Evolutionary conservation across 2,888 invertebrate species (phyloP), one percentile per base, ranked within the genome.

Genomic region (Bibio marci): DNA sequence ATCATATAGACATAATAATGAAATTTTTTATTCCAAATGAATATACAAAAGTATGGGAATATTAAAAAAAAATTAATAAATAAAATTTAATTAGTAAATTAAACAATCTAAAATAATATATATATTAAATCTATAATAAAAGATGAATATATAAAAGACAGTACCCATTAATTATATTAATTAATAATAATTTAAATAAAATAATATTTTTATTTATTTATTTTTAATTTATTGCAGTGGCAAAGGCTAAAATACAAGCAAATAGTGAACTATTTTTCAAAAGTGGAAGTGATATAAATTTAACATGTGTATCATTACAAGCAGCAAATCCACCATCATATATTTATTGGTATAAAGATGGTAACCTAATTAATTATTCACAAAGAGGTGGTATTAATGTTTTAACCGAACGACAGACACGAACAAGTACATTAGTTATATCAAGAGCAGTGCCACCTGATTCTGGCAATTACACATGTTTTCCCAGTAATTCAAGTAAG

Each of bases 391-490:
- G 83, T 36, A 80, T 85, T 54, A 80, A 78, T 54, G 70, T 85
- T 47, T 80, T 81, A 58, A 82, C 82, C 5, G 81, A 82, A 58
- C 80, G 80, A 55, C 75, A 79, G 14, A 73, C 78, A 25, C 75
- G 80, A 30, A 82, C 82, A 40, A 80, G 81, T 44, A 75, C 80
- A 44, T 69, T 85, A 42, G 70, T 82, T 48, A 80, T 85, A 49
- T 80, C 81, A 37, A 74, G 81, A 50, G 83, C 83, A 11, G 70
- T 76, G 44, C 71, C 80, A 13, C 64, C 76, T 36, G 81, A 82
- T 63, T 80, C 80, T 28, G 83, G 83, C 48, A 82, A 83, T 65
- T 85, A 83, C 56, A 83, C 83, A 37, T 83, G 83, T 58, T 76
- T 78, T 48, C 82, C 83, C 33, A 74, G 75, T 53, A 76, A 76